These are phyloP conservation scores for Philonicus albiceps DNA, from an alignment of 2,888 invertebrate genomes.

Conservation along the genomic window DNA sequence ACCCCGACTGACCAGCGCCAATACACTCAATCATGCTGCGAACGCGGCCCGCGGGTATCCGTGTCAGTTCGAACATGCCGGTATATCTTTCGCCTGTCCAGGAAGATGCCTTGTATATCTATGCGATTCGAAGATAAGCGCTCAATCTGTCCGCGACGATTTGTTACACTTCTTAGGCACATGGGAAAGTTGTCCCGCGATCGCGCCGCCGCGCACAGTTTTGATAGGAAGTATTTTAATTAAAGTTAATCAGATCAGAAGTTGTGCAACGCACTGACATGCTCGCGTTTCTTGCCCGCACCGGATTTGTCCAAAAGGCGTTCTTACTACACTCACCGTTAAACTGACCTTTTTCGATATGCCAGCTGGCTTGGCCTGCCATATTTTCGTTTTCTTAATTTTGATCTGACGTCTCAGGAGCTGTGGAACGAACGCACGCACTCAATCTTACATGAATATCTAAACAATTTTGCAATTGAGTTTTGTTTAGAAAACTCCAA, in stretches of 20 bases:
- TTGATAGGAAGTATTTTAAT: conserved; percentile 30
- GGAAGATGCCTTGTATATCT: conserved; percentile 24
- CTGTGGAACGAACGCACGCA: neutral
- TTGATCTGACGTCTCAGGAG: neutral
- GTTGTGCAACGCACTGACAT: conserved; percentile 18
- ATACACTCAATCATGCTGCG: neutral
- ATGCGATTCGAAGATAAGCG: conserved; percentile 25
- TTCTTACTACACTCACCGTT: neutral
- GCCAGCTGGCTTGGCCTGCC: neutral
- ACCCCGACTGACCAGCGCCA: neutral
- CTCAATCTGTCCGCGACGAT: conserved; percentile 22
- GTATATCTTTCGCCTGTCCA: conserved; percentile 29
- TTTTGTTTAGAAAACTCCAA: neutral
- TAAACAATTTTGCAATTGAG: neutral
- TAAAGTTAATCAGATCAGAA: conserved; percentile 28
- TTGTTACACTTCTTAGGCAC: conserved; percentile 40
- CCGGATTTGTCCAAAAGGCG: neutral
- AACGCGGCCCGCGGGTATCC: neutral
- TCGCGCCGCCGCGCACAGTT: neutral
- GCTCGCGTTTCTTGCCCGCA: neutral
- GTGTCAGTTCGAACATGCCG: conserved; percentile 3
- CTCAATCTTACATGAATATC: neutral
- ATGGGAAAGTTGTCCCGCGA: conserved; percentile 33
- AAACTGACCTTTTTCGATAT: neutral
- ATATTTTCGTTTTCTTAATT: neutral